These are phyloP conservation scores for Conomelus anceps DNA, from an alignment of 2,888 invertebrate species.

Conservation along the genomic window DNA sequence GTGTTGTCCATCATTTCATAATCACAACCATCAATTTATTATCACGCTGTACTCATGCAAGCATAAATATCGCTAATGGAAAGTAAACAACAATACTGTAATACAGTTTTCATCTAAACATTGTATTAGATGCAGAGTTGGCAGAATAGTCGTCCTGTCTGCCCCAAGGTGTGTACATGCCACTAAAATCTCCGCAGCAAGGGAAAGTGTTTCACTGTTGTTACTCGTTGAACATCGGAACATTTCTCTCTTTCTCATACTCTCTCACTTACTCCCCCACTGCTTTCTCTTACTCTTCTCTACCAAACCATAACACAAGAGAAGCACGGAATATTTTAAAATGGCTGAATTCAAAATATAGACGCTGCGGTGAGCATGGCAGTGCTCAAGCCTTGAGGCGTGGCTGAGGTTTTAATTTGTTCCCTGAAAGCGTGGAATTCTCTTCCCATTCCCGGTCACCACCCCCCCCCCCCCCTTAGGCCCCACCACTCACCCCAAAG, in stretches of 20 bases:
- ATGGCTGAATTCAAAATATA: not conserved
- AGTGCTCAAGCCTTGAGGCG: not conserved
- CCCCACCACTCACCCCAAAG: not conserved
- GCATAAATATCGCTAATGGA: not conserved
- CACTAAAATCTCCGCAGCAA: not conserved
- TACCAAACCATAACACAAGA: not conserved
- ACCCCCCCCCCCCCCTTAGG: not conserved
- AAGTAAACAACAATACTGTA: not conserved
- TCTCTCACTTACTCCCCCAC: not conserved
- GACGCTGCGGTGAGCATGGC: not conserved
- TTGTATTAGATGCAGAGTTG: not conserved
- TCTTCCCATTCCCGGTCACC: not conserved
- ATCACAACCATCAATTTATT: not conserved
- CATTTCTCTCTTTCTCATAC: not conserved
- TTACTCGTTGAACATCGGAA: not conserved
- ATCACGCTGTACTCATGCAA: not conserved
- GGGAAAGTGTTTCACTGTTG: not conserved
- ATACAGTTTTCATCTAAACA: not conserved
- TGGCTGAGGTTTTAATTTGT: not conserved
- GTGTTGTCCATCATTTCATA: not conserved
- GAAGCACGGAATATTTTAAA: not conserved
- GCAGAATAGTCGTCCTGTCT: not conserved
- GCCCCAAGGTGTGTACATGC: not conserved
- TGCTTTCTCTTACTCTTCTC: not conserved
- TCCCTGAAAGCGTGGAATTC: not conserved